Evolutionary conservation across 2,888 invertebrate genomes (phyloP).

Genomic region (Pomacea canaliculata): DNA sequence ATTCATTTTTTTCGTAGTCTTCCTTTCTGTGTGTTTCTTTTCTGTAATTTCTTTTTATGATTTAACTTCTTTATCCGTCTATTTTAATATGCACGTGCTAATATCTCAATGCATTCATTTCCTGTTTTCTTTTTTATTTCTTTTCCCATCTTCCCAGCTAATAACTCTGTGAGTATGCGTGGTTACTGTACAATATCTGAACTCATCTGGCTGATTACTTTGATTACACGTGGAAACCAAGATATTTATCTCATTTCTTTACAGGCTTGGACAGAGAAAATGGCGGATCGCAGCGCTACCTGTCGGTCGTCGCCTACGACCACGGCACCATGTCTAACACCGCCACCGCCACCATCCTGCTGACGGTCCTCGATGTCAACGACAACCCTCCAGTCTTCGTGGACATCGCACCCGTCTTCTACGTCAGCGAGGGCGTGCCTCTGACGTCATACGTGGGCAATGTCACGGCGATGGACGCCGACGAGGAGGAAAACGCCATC

Average conservation of each 20-base stretch:
- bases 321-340: slow-evolving; percentile 78
- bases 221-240: neutral
- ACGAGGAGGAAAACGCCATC: slow-evolving; percentile 33
- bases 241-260: slow-evolving; percentile 56
- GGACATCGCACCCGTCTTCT: slow-evolving; percentile 22
- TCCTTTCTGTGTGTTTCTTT: no score
- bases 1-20: no score
- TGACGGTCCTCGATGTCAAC: slow-evolving; percentile 91
- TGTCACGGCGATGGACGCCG: slow-evolving; percentile 34
- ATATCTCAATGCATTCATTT: no score
- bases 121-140: no score
- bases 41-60: no score
- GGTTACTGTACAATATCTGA: neutral
- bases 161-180: neutral
- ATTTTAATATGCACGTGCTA: no score
- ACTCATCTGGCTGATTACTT: no score
- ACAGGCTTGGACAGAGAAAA: slow-evolving; percentile 88
- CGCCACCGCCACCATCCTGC: slow-evolving; percentile 81
- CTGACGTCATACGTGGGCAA: slow-evolving; percentile 27
- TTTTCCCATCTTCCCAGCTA: no score
- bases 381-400: slow-evolving; percentile 90
- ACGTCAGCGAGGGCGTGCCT: slow-evolving; percentile 28
- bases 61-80: no score
- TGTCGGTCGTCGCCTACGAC: slow-evolving; percentile 89
- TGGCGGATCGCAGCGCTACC: slow-evolving; percentile 77